Percentiles rank a stretch among this genome's conserved stretches.
Evolutionary conservation across 2,797 vertebrate species (phyloP).

Genomic region (Alauda arvensis): DNA sequence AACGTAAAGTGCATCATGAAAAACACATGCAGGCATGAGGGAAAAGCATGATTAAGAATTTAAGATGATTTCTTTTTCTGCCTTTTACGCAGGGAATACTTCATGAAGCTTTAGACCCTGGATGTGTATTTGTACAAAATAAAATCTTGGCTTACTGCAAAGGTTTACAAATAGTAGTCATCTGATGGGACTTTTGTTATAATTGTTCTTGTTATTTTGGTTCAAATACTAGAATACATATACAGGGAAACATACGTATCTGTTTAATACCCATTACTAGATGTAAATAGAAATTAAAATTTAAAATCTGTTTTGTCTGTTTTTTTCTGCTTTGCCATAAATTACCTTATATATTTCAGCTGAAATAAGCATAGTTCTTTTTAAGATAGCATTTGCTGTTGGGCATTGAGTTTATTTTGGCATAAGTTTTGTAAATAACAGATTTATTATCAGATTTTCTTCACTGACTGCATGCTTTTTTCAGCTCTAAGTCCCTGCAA

Average conservation of each 20-base stretch:
- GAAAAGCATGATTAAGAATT: background rate
- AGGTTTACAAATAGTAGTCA: background rate
- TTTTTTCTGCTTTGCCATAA: background rate
- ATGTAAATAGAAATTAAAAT: background rate
- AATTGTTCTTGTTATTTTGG: background rate
- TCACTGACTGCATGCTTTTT: background rate
- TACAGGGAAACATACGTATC: background rate
- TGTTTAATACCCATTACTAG: background rate
- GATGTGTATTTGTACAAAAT: background rate
- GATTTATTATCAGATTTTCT: background rate
- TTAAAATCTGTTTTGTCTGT: background rate
- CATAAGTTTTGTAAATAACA: background rate
- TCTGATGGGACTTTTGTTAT: background rate
- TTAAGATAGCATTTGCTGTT: background rate
- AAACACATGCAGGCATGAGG: background rate
- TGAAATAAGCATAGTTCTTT: background rate
- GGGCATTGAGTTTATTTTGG: conserved; percentile 3
- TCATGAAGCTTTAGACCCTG: background rate
- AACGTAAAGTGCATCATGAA: background rate
- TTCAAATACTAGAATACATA: background rate
- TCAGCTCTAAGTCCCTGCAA: background rate
- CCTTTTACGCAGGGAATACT: background rate
- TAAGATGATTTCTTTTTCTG: background rate
- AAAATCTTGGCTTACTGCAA: background rate
- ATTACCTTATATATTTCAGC: background rate